Conservation (phyloP, 1,140 invertebrate species). For the Bombus cullumanus region DNA sequence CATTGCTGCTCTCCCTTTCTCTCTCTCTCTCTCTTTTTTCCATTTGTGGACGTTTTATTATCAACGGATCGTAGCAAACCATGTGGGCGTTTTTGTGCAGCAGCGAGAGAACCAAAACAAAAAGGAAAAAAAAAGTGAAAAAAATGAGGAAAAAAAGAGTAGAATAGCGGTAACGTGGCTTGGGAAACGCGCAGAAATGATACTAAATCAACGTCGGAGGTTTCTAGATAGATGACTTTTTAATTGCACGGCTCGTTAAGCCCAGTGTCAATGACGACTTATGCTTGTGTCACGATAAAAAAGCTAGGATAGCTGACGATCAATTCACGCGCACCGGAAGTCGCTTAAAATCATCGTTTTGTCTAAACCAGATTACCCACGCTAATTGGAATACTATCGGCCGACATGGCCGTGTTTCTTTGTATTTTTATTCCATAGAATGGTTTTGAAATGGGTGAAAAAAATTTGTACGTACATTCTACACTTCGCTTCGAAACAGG, state of each 20-base stretch:
- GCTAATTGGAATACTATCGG: not conserved
- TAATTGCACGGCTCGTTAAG: constrained; percentile 36
- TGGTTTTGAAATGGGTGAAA: too few species aligned
- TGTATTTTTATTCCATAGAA: not conserved
- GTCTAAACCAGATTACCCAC: not conserved
- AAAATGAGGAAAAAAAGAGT: not conserved
- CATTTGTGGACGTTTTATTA: not conserved
- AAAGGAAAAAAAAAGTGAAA: not conserved
- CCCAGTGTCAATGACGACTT: constrained; percentile 25
- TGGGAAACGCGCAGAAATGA: constrained; percentile 2
- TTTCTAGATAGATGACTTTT: constrained; percentile 17
- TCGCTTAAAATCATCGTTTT: not conserved
- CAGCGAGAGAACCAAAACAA: not conserved
- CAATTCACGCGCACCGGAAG: not conserved
- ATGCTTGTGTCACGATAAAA: not conserved
- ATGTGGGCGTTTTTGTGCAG: not conserved
- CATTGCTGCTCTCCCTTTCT: not conserved
- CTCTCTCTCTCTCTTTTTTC: not conserved
- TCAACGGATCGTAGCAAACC: not conserved
- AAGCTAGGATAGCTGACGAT: too few species aligned
- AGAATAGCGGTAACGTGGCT: not conserved
- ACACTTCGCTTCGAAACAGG: too few species aligned
- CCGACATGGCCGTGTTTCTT: not conserved
- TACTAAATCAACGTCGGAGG: constrained; percentile 23
- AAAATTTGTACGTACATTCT: too few species aligned